Percentiles rank a stretch among this genome's conserved stretches.
Evolutionary conservation across 1,140 invertebrate species (phyloP).

Genomic region (Phymorhynchus buccinoides): DNA sequence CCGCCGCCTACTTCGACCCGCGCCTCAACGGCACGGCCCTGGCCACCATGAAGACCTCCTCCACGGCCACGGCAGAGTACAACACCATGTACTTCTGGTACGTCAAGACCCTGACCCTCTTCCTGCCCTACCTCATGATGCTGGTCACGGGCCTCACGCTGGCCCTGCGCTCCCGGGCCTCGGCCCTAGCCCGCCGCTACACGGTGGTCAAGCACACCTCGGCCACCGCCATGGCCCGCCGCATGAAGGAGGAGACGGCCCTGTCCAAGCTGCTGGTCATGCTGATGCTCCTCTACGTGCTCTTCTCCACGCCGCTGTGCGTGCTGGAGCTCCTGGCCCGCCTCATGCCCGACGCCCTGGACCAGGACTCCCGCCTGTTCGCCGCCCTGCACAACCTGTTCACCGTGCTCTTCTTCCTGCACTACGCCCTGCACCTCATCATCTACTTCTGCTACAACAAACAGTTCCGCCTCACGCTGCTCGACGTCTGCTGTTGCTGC

Average conservation of each 20-base stretch:
- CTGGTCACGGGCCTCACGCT: conserved; percentile 54
- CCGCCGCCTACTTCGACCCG: conserved; percentile 44
- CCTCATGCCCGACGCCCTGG: conserved; percentile 49
- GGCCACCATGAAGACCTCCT: conserved; percentile 53
- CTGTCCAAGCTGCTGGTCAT: conserved; percentile 61
- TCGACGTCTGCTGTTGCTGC: conserved; percentile 65
- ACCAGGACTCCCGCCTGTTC: conserved; percentile 54
- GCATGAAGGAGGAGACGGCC: conserved; percentile 63
- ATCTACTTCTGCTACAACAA: conserved; percentile 68
- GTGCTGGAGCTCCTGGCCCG: conserved; percentile 58
- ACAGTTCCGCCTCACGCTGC: conserved; percentile 61
- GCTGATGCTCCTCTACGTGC: conserved; percentile 61
- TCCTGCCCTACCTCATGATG: conserved; percentile 64
- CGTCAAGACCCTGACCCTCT: conserved; percentile 63
- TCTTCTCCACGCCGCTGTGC: conserved; percentile 60
- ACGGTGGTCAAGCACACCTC: conserved; percentile 58
- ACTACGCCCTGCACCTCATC: conserved; percentile 65
- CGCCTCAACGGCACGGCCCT: conserved; percentile 52
- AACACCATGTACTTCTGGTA: conserved; percentile 70
- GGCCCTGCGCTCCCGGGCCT: conserved; percentile 51
- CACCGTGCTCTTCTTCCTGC: conserved; percentile 64
- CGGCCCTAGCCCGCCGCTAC: conserved; percentile 54
- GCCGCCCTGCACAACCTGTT: conserved; percentile 63
- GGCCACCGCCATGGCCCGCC: conserved; percentile 59
- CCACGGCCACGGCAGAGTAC: conserved; percentile 61